Base-by-base conservation (phyloP, 2,888 invertebrate genomes). In the Omphaloscelis lunosa region DNA sequence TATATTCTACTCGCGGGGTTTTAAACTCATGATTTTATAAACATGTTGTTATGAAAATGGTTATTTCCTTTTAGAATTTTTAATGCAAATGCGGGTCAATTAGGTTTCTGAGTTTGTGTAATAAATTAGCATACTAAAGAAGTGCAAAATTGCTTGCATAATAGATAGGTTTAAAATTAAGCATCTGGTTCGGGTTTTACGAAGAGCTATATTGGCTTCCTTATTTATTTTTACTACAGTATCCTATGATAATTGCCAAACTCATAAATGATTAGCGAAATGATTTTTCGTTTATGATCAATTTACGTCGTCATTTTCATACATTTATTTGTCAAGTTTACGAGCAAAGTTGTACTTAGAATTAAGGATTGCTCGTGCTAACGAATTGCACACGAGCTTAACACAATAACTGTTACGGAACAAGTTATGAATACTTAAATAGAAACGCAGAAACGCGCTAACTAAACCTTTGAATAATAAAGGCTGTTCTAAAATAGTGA, bases 381-480 rank as follows among this genome's bases (percentile, higher is more conserved):
- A 84, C 62, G 34, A 59, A 67, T 63, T 23, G 29, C 62, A 58
- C 82, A 84, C 73, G 80, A 79, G 29, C 27, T 61, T 23, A 67
- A 83, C 61, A 74, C 62, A 66, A 79, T 83, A 66, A 66, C 56
- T 29, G 59, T 70, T 34, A 48, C 51, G 29, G 29, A 58, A 78
- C 61, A n/a, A 69, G 67, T 78, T 83, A 79, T 79, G 65, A 82
- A 83, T 83, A 72, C 48, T 61, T 79, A 62, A 67, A 48, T 65
- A 23, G 56, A 58, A 82, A 71, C 66, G 70, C 41, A 68, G 62
- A 72, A 72, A 74, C 75, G 70, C 72, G 69, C 69, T 72, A 75
- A 78, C 76, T 71, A 72, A 73, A 69, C 75, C 39, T 39, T 15
- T 77, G 68, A 87, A 80, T 82, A 87, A 82, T 79, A 82, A 56